Conservation (phyloP, 2,797 vertebrate species). For the Crypturellus tataupa region DNA sequence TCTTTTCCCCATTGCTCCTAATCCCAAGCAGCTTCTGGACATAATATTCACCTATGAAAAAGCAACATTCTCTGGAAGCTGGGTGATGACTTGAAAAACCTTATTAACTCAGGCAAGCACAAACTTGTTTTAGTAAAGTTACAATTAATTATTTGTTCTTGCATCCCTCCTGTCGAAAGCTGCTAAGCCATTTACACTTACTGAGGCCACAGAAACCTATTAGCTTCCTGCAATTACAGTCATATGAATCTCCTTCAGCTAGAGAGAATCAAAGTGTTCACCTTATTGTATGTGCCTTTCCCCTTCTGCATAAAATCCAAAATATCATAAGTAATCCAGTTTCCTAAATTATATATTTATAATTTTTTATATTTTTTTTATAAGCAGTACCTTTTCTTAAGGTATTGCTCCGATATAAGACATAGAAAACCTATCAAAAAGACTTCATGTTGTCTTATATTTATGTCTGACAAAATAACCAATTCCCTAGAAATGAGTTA, state of each 20-base stretch:
- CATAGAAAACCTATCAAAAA: background rate
- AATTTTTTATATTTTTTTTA: background rate
- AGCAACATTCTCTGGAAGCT: background rate
- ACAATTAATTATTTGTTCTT: conserved; percentile 1
- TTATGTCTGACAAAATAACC: background rate
- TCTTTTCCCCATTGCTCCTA: background rate
- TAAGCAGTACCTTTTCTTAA: background rate
- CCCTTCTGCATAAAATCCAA: background rate
- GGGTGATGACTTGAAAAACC: conserved; percentile 16
- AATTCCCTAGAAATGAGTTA: background rate
- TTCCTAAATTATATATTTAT: background rate
- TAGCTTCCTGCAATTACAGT: background rate
- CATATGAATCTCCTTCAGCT: background rate
- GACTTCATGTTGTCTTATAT: background rate
- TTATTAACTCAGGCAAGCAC: conserved; percentile 20
- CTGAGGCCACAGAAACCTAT: background rate
- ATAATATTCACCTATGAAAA: background rate
- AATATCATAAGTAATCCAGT: background rate
- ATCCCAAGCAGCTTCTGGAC: background rate
- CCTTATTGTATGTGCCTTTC: background rate
- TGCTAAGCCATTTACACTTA: conserved; percentile 11
- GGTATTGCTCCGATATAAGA: background rate
- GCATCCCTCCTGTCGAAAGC: background rate
- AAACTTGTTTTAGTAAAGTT: background rate
- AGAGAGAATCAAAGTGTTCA: background rate